Conservation (phyloP, 2,113 vertebrate species). For the Callipepla squamata region DNA sequence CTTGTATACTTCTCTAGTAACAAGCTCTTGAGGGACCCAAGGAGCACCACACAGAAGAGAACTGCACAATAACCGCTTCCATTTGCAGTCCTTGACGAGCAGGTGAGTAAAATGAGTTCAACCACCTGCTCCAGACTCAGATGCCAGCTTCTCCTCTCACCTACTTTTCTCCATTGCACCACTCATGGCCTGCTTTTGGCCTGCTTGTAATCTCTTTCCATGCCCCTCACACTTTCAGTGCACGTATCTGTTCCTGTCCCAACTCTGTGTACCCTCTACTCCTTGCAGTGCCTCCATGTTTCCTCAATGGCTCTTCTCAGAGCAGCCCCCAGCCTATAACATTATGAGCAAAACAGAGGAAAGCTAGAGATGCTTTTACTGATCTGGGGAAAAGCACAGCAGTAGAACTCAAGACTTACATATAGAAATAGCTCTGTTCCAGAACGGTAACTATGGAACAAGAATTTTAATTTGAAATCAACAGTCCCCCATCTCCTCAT, state of each 20-base stretch:
- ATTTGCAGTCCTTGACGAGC: background rate
- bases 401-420: background rate
- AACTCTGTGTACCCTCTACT: background rate
- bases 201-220: background rate
- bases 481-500: background rate
- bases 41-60: background rate
- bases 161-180: background rate
- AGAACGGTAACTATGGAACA: background rate
- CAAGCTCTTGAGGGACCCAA: background rate
- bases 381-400: background rate
- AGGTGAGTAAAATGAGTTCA: background rate
- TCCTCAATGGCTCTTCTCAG: background rate
- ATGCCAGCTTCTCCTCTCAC: background rate
- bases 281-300: background rate
- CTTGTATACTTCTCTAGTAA: background rate
- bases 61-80: background rate
- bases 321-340: background rate
- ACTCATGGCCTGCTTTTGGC: background rate
- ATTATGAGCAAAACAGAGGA: background rate
- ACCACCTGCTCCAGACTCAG: background rate
- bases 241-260: background rate
- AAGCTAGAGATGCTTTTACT: background rate
- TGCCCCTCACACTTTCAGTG: no score
- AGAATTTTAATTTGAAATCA: background rate
- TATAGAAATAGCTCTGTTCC: background rate